These are phyloP conservation scores for Choristoneura fumiferana DNA, from an alignment of 1,140 invertebrate species.

Conservation along the genomic window DNA sequence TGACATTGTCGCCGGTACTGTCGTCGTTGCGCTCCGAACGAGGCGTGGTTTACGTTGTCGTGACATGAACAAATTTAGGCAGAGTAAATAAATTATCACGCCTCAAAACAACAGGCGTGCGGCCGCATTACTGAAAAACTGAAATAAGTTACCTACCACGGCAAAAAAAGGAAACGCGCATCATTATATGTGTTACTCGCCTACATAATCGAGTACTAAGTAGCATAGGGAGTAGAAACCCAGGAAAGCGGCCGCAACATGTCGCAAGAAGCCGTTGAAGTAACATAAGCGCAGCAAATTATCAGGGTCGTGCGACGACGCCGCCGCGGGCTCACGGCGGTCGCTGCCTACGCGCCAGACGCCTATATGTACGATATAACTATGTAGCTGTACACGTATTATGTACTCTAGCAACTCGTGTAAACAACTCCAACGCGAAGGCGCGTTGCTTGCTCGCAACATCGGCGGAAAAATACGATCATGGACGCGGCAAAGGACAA, in stretches of 20 bases:
- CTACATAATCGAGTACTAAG: constrained; percentile 23
- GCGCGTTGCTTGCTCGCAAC: constrained; percentile 40
- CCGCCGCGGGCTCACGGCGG: constrained; percentile 46
- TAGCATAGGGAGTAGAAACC: constrained; percentile 50
- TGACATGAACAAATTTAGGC: constrained; percentile 13
- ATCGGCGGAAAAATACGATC: constrained; percentile 61
- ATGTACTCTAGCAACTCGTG: constrained; percentile 35
- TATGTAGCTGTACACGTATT: constrained; percentile 23
- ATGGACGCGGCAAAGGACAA: constrained; percentile 48
- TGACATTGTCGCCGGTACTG: not conserved
- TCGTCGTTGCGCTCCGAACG: not conserved
- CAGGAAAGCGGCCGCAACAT: constrained; percentile 53
- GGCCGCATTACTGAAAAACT: not conserved
- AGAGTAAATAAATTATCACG: constrained; percentile 5
- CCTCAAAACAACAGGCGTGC: not conserved
- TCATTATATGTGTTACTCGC: not conserved
- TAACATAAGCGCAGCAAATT: constrained; percentile 73
- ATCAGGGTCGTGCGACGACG: constrained; percentile 68
- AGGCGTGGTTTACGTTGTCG: not conserved
- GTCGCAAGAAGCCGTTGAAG: constrained; percentile 74
- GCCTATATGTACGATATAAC: constrained; percentile 37
- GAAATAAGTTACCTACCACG: not conserved
- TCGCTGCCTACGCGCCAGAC: constrained; percentile 55
- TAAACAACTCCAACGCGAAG: constrained; percentile 46
- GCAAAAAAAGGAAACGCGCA: not conserved